Percentiles rank a stretch among this genome's conserved stretches.
These are phyloP conservation scores for Dinothrombium tinctorium DNA, from an alignment of 1,140 invertebrate genomes.

Conservation along the genomic window DNA sequence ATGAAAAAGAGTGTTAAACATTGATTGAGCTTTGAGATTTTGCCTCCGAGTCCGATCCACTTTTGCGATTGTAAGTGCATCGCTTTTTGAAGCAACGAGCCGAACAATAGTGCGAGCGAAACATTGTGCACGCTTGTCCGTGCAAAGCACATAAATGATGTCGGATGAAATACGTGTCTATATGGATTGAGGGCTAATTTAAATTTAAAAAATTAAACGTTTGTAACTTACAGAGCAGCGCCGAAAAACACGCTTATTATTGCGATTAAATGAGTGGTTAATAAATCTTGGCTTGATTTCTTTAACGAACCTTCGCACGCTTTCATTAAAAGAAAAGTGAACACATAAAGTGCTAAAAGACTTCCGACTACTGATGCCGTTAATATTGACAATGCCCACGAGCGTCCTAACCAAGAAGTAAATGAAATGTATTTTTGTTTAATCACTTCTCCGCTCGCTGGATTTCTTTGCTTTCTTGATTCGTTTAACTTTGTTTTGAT, in stretches of 20 bases:
- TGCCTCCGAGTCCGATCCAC: conserved; percentile 21
- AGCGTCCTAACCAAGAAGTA: conserved; percentile 18
- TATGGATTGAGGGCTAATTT: not conserved
- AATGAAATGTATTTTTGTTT: conserved; percentile 12
- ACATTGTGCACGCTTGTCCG: conserved; percentile 18
- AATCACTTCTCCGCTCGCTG: conserved; percentile 2
- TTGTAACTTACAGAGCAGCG: conserved; percentile 18
- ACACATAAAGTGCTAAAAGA: conserved; percentile 21
- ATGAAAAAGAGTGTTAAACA: conserved; percentile 21
- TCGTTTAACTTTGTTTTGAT: not conserved
- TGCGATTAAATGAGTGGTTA: conserved; percentile 23
- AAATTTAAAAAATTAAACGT: not conserved
- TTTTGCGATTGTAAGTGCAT: conserved; percentile 21
- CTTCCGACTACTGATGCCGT: conserved; percentile 18
- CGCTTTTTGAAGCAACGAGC: conserved; percentile 20
- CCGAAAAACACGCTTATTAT: conserved; percentile 23
- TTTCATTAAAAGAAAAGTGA: conserved; percentile 24
- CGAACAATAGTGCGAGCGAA: conserved; percentile 19
- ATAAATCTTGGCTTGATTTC: conserved; percentile 24
- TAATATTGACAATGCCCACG: conserved; percentile 20
- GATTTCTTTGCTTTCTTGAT: not conserved
- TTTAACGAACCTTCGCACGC: conserved; percentile 24
- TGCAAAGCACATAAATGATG: conserved; percentile 19
- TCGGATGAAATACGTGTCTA: conserved; percentile 21
- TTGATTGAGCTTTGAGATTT: conserved; percentile 21